Percentiles rank a stretch among this genome's conserved stretches.
Conservation (phyloP, 2,797 vertebrate genomes). For the Coendou prehensilis region DNA sequence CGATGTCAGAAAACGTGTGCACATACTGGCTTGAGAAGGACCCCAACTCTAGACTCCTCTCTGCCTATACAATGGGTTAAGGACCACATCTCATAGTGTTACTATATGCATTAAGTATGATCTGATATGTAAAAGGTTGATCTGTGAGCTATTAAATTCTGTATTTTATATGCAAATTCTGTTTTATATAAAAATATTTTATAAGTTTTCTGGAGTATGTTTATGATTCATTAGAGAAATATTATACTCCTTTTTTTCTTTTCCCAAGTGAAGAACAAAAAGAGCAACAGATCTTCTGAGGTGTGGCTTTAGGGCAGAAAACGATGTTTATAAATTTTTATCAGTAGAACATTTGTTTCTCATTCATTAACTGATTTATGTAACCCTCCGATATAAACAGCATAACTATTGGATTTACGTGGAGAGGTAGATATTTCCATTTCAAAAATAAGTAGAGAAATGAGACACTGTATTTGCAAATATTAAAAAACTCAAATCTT, state of each 20-base stretch:
- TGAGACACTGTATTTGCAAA: not conserved
- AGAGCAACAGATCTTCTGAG: not conserved
- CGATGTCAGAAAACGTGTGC: not conserved
- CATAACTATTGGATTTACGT: not conserved
- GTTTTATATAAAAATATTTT: not conserved
- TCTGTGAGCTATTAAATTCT: not conserved
- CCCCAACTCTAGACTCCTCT: not conserved
- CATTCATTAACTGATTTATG: conserved; percentile 1
- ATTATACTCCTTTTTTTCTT: not conserved
- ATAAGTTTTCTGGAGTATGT: not conserved
- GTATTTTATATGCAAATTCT: not conserved
- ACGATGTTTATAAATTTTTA: not conserved
- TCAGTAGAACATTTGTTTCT: not conserved
- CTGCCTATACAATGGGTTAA: not conserved
- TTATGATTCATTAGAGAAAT: not conserved
- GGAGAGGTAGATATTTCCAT: not conserved
- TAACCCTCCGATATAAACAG: not conserved
- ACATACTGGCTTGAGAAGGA: rapidly evolving
- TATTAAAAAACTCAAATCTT: not conserved
- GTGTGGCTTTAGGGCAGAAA: not conserved
- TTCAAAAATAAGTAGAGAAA: not conserved
- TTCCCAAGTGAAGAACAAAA: not conserved
- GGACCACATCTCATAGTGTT: not conserved
- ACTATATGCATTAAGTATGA: not conserved
- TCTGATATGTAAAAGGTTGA: not conserved